A percentile compares a stretch with the other conserved stretches of the same genome.
phyloP scores from a whole-genome alignment of 2,888 invertebrate genomes.

The Penaeus monodon region DNA sequence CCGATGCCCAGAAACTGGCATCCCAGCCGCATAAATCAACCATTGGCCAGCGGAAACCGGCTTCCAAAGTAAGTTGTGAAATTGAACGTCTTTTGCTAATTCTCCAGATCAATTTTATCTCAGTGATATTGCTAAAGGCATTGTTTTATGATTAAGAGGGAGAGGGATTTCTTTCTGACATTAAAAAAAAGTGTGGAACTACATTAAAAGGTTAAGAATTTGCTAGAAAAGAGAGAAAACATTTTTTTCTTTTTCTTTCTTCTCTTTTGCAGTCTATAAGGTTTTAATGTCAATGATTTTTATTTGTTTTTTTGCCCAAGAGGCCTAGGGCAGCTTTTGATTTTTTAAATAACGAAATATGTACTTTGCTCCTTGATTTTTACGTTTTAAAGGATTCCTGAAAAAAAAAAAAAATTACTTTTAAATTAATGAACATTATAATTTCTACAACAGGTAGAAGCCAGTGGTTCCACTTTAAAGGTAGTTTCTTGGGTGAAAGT shows the following conservation, averaged over 20 bases:
- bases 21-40: constrained; percentile 75
- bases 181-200: too few species aligned
- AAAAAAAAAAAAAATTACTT: too few species aligned
- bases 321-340: too few species aligned
- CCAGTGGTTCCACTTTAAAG: constrained; percentile 43
- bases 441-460: constrained; percentile 46
- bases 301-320: too few species aligned
- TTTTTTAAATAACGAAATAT: too few species aligned
- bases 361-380: neutral
- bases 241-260: too few species aligned
- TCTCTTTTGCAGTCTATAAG: too few species aligned
- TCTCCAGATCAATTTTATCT: neutral
- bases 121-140: too few species aligned
- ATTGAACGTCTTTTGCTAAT: neutral
- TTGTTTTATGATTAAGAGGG: neutral
- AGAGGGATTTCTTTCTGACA: neutral
- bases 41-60: constrained; percentile 73
- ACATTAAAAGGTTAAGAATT: too few species aligned
- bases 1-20: constrained; percentile 69
- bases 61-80: constrained; percentile 47
- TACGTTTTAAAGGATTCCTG: neutral
- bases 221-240: too few species aligned
- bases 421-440: neutral
- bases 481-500: constrained; percentile 18
- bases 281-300: too few species aligned